phyloP scores from a whole-genome alignment of 1,140 invertebrate genomes.

The Drosophila trapezifrons region DNA sequence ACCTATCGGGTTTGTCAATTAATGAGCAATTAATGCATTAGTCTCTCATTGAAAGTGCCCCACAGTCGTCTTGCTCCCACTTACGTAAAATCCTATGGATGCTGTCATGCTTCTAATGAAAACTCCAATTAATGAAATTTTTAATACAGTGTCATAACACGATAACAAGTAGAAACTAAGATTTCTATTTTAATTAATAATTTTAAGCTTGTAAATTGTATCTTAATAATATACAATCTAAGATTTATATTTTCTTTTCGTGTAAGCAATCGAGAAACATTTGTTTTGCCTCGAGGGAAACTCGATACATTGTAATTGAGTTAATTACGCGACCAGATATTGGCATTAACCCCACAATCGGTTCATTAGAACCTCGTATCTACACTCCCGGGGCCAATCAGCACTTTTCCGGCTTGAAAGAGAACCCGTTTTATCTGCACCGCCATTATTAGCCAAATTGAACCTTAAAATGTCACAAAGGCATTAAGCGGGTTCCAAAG shows the following conservation, averaged over 20 bases:
- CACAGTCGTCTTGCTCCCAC: too few relatives aligned
- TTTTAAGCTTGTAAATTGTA: not conserved
- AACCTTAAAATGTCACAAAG: slow-evolving; percentile 69
- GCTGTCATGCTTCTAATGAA: too few relatives aligned
- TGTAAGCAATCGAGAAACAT: slow-evolving; percentile 10
- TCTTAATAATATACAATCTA: not conserved
- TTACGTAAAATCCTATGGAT: too few relatives aligned
- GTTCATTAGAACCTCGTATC: slow-evolving; percentile 33
- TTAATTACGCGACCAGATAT: slow-evolving; percentile 38
- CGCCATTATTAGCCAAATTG: slow-evolving; percentile 67
- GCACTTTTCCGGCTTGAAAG: slow-evolving; percentile 16
- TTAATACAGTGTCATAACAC: too few relatives aligned
- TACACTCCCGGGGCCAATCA: slow-evolving; percentile 17
- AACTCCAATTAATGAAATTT: too few relatives aligned
- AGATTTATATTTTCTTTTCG: too few relatives aligned
- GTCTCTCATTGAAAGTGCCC: too few relatives aligned
- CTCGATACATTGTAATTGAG: slow-evolving; percentile 30
- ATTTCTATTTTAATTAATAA: not conserved
- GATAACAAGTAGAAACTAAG: too few relatives aligned
- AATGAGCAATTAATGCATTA: too few relatives aligned
- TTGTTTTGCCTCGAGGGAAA: slow-evolving; percentile 22
- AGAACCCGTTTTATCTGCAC: slow-evolving; percentile 50
- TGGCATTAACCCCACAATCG: slow-evolving; percentile 3
- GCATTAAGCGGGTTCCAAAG: slow-evolving; percentile 49
- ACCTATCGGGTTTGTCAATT: too few relatives aligned